Percentiles rank a stretch among this genome's conserved stretches.
phyloP scores from a whole-genome alignment of 2,888 invertebrate species.

The Polydrusus cervinus region DNA sequence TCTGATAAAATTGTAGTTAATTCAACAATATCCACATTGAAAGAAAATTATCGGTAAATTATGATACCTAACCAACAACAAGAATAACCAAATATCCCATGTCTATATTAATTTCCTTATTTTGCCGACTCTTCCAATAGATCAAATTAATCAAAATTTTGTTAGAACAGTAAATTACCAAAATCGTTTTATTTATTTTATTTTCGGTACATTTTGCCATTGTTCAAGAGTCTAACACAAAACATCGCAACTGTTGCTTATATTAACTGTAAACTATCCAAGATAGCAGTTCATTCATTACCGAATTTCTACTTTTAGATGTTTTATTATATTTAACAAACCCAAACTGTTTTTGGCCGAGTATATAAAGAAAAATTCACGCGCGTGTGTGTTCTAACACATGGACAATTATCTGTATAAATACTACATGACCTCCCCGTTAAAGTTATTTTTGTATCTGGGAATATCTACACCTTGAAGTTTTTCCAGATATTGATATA shows the following conservation, averaged over 20 bases:
- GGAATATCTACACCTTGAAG: constrained; percentile 25
- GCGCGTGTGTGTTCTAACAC: constrained; percentile 24
- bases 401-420: constrained; percentile 32
- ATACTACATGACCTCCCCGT: constrained; percentile 31
- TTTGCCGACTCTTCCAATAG: too few species aligned
- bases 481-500: constrained; percentile 27
- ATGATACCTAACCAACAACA: too few species aligned
- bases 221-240: neutral
- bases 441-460: constrained; percentile 30
- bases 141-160: too few species aligned
- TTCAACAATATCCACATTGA: too few species aligned
- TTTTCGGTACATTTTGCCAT: neutral
- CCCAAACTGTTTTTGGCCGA: constrained; percentile 29
- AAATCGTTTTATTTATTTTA: too few species aligned
- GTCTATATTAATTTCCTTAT: too few species aligned
- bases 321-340: constrained; percentile 18
- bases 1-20: too few species aligned
- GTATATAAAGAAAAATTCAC: constrained; percentile 12
- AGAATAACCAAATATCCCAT: too few species aligned
- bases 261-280: constrained; percentile 2
- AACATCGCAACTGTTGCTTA: neutral
- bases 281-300: constrained; percentile 30
- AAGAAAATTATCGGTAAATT: too few species aligned
- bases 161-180: too few species aligned
- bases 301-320: constrained; percentile 25